These are phyloP conservation scores for Dastarcus helophoroides DNA, from an alignment of 2,888 invertebrate species.

Conservation along the genomic window DNA sequence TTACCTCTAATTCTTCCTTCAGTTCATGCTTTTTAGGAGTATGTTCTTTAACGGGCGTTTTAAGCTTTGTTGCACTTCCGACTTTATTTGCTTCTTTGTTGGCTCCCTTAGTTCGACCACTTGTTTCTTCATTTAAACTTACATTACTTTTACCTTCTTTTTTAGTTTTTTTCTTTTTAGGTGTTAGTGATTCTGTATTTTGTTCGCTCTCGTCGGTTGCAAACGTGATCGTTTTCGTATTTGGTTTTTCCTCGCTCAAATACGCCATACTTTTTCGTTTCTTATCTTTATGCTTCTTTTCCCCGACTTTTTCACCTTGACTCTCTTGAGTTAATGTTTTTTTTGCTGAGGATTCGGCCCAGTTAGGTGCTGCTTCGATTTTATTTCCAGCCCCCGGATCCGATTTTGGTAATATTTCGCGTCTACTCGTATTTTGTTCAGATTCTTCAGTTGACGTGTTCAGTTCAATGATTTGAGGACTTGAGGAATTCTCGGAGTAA, in stretches of 20 bases:
- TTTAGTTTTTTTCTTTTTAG: neutral
- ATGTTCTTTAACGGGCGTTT: no score
- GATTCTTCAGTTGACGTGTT: conserved; percentile 9
- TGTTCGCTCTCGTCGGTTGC: neutral
- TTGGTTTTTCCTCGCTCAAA: neutral
- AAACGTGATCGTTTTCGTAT: conserved; percentile 1
- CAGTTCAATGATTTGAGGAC: no score
- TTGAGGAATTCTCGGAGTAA: conserved; percentile 11
- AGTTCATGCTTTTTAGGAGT: no score
- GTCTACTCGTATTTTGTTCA: conserved; percentile 9
- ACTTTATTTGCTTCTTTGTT: no score
- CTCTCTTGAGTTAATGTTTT: neutral
- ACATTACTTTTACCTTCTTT: no score
- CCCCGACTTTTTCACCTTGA: neutral
- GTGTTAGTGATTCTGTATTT: neutral
- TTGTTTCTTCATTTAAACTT: no score
- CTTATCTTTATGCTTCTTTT: neutral
- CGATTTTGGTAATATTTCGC: conserved; percentile 5
- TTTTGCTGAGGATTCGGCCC: neutral
- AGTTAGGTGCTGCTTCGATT: conserved; percentile 2
- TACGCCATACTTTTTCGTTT: conserved; percentile 1
- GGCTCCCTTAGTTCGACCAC: no score
- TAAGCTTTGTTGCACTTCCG: no score
- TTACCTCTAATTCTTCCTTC: no score
- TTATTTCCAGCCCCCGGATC: neutral